Conservation (phyloP, 2,888 invertebrate species). For the Harpalus rufipes region DNA sequence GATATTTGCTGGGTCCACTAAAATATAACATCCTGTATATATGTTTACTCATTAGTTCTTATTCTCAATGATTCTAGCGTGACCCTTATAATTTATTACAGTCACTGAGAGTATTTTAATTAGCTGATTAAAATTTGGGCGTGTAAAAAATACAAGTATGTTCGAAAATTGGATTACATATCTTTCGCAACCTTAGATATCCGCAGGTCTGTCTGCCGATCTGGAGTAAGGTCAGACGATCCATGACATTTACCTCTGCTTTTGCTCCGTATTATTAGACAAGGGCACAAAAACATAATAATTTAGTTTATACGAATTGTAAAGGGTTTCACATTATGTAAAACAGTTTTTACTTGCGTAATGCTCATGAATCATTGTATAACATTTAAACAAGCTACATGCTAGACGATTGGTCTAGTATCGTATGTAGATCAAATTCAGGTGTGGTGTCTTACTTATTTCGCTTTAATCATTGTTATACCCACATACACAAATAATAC, state of each 20-base stretch:
- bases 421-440: not conserved
- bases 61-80: too few species aligned
- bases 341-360: not conserved
- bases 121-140: not conserved
- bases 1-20: too few species aligned
- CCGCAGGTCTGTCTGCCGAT: not conserved
- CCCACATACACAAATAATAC: too few species aligned
- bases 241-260: slow-evolving; percentile 21
- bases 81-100: too few species aligned
- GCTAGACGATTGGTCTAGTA: not conserved
- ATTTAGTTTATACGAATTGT: not conserved
- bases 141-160: not conserved
- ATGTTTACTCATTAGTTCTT: too few species aligned
- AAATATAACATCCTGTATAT: too few species aligned
- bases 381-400: not conserved
- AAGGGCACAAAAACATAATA: not conserved
- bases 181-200: not conserved
- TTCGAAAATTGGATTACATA: not conserved
- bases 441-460: not conserved
- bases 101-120: not conserved
- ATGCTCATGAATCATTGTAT: not conserved
- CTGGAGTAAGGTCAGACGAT: slow-evolving; percentile 13
- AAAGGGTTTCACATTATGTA: not conserved
- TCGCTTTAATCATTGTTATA: not conserved
- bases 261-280: not conserved